These are phyloP conservation scores for Apostichopus japonicus DNA, from an alignment of 35 echinoderm and acorn worm genomes.

Conservation along the genomic window DNA sequence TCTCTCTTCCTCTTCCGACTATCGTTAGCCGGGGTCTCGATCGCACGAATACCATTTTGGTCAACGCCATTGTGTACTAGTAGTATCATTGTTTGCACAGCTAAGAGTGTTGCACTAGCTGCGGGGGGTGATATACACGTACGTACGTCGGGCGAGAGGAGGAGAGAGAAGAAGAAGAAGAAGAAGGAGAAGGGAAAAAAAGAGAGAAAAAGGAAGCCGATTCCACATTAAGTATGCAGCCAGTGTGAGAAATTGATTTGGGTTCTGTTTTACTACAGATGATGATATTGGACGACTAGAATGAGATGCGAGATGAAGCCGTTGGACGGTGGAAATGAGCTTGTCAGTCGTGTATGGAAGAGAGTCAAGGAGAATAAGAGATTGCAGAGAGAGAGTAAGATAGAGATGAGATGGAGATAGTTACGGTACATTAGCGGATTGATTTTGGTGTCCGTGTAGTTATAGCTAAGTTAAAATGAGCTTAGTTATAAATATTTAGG, in stretches of 20 bases:
- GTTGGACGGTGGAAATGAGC: too few species aligned
- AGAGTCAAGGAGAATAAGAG: too few species aligned
- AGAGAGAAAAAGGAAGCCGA: neutral
- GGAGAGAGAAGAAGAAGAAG: too few species aligned
- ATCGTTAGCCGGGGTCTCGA: neutral
- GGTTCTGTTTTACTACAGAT: neutral
- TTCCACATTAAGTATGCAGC: conserved; percentile 7
- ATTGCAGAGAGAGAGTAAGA: neutral
- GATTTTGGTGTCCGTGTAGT: neutral
- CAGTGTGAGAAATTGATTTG: neutral
- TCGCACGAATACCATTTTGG: conserved; percentile 23
- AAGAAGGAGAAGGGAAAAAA: too few species aligned
- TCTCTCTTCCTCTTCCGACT: neutral
- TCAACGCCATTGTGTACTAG: neutral
- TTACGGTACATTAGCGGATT: neutral
- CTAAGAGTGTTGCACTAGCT: conserved; percentile 27
- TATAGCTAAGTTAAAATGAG: neutral
- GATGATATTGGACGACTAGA: neutral
- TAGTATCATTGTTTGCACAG: conserved; percentile 5
- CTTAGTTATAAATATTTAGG: conserved; percentile 18
- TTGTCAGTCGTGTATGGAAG: too few species aligned
- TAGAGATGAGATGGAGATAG: neutral
- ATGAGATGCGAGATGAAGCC: too few species aligned
- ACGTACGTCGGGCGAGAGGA: too few species aligned
- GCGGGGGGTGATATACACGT: neutral